Conservation (phyloP, 1,140 invertebrate species). For the Agrilus planipennis region DNA sequence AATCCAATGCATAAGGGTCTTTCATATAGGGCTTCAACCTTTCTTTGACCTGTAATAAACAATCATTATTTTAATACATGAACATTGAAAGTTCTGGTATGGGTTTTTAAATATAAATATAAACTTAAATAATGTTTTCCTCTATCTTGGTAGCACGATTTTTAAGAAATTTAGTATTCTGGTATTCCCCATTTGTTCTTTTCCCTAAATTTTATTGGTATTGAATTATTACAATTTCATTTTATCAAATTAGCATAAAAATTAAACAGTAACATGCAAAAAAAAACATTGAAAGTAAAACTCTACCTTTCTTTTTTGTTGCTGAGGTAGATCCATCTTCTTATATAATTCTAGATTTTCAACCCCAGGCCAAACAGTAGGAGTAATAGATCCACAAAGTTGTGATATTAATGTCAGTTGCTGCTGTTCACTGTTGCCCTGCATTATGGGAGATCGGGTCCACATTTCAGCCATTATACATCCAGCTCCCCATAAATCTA, state of each 20-base stretch:
- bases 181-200: too few relatives aligned
- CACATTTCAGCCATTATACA: constrained; percentile 99
- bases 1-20: constrained; percentile 82
- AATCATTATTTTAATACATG: too few relatives aligned
- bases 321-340: constrained; percentile 83
- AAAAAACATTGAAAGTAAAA: constrained; percentile 7
- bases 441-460: constrained; percentile 81
- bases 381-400: constrained; percentile 90
- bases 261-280: constrained; percentile 3
- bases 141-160: too few relatives aligned
- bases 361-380: constrained; percentile 91
- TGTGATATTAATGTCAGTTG: constrained; percentile 92
- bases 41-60: constrained; percentile 53
- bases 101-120: too few relatives aligned
- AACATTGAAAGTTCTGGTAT: too few relatives aligned
- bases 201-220: too few relatives aligned
- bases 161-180: too few relatives aligned
- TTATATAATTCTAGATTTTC: constrained; percentile 85
- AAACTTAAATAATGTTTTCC: too few relatives aligned
- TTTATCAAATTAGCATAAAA: not conserved
- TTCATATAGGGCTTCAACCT: constrained; percentile 85
- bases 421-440: constrained; percentile 92
- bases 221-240: too few relatives aligned
- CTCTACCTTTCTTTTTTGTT: constrained; percentile 83
- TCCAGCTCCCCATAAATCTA: constrained; percentile 97